These are phyloP conservation scores for Helleia helle DNA, from an alignment of 2,888 invertebrate genomes.

Conservation along the genomic window DNA sequence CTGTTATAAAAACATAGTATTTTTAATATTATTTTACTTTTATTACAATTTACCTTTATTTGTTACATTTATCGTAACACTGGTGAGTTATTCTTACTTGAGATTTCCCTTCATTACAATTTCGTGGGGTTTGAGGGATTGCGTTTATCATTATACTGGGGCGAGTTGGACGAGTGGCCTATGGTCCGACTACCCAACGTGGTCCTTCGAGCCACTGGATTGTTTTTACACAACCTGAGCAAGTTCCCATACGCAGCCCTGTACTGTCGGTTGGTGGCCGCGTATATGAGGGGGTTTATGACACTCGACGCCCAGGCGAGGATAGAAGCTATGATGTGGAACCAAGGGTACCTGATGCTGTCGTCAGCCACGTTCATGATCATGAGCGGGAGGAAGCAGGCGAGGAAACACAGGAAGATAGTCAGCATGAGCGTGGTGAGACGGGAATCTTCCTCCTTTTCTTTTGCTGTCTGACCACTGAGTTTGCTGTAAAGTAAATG, in stretches of 20 bases:
- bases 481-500: conserved; percentile 45
- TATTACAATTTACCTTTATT: not conserved
- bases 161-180: conserved; percentile 63
- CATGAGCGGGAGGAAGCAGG: conserved; percentile 91
- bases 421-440: conserved; percentile 90
- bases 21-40: no score
- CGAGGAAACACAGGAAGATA: conserved; percentile 89
- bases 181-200: conserved; percentile 64
- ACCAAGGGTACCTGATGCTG: conserved; percentile 78
- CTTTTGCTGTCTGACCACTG: conserved; percentile 61
- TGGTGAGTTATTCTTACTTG: no score
- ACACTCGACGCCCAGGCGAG: conserved; percentile 93
- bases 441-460: conserved; percentile 81
- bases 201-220: conserved; percentile 44
- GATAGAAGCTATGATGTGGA: conserved; percentile 88
- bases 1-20: no score
- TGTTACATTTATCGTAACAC: no score
- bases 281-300: conserved; percentile 92
- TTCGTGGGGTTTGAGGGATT: conserved; percentile 51
- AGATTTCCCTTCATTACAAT: no score
- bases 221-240: conserved; percentile 56
- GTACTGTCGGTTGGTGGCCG: conserved; percentile 90
- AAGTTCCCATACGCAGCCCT: conserved; percentile 74
- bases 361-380: conserved; percentile 91
- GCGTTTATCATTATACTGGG: conserved; percentile 53